These are phyloP conservation scores for Gadopsis bispinosus DNA, from an alignment of 2,797 vertebrate species.

Conservation along the genomic window DNA sequence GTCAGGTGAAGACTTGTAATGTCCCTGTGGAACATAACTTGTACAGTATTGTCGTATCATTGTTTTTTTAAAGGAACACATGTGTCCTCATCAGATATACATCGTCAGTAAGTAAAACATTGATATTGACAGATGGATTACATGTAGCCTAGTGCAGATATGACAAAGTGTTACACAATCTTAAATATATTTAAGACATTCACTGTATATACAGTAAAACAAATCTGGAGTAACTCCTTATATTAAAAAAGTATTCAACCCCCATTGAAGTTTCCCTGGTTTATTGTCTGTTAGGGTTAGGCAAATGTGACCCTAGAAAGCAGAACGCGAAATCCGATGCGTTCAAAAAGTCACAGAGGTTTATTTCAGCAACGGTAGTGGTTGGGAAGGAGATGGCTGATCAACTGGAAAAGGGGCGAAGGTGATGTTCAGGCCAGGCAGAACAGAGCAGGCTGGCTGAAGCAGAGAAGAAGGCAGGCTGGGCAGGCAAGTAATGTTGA, in stretches of 20 bases:
- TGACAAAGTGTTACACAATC: conserved; percentile 25
- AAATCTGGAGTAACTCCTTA: neutral
- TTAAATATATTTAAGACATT: neutral
- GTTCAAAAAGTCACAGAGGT: no score
- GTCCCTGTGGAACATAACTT: neutral
- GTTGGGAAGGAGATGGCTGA: no score
- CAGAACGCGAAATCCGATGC: no score
- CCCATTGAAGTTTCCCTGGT: neutral
- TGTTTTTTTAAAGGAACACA: conserved; percentile 1
- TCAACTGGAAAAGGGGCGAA: no score
- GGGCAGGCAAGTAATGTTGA: no score
- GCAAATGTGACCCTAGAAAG: no score
- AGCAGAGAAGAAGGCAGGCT: no score
- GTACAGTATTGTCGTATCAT: conserved; percentile 15
- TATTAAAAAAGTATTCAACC: neutral
- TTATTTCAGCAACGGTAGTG: no score
- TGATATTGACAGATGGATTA: conserved; percentile 2
- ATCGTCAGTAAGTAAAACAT: conserved; percentile 2
- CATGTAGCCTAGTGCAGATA: neutral
- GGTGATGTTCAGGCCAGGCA: no score
- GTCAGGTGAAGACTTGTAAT: conserved; percentile 82
- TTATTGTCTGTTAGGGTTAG: no score
- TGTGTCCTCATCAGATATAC: conserved; percentile 33
- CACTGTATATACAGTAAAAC: neutral
- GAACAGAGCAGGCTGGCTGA: no score